Evolutionary conservation across 1,140 invertebrate genomes (phyloP).

Genomic region (Lithobius niger): DNA sequence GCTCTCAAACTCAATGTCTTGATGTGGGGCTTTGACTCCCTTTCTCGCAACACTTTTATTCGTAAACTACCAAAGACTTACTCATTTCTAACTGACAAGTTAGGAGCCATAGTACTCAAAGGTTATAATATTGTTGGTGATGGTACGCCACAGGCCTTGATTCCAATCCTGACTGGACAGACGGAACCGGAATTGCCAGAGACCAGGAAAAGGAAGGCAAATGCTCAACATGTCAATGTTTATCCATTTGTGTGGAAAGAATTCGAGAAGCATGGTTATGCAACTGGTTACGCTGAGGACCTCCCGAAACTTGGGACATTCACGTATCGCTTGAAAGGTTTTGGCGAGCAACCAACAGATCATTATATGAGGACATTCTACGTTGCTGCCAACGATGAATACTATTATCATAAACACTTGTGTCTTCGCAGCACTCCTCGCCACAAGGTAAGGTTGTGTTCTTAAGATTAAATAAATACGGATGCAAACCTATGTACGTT

Average conservation of each 20-base stretch:
- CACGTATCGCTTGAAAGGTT: conserved; percentile 79
- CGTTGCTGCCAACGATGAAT: conserved; percentile 39
- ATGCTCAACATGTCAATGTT: conserved; percentile 48
- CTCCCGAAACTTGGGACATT: conserved; percentile 70
- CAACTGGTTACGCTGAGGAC: conserved; percentile 71
- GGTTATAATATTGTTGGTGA: conserved; percentile 67
- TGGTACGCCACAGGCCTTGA: conserved; percentile 81
- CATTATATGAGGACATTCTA: conserved; percentile 80
- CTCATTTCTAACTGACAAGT: conserved; percentile 49
- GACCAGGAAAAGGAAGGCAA: conserved; percentile 55
- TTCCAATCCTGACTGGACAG: conserved; percentile 77
- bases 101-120: conserved; percentile 54
- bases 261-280: conserved; percentile 49
- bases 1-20: conserved; percentile 55
- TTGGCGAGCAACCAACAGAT: conserved; percentile 66
- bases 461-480: no score
- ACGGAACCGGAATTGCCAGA: conserved; percentile 79
- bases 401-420: conserved; percentile 32
- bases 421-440: conserved; percentile 65
- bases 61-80: conserved; percentile 71
- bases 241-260: conserved; percentile 72
- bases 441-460: conserved; percentile 57
- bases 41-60: conserved; percentile 73
- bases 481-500: no score
- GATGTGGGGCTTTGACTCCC: conserved; percentile 82